phyloP scores from a whole-genome alignment of 2,797 vertebrate species.

The Craterocephalus amniculus region DNA sequence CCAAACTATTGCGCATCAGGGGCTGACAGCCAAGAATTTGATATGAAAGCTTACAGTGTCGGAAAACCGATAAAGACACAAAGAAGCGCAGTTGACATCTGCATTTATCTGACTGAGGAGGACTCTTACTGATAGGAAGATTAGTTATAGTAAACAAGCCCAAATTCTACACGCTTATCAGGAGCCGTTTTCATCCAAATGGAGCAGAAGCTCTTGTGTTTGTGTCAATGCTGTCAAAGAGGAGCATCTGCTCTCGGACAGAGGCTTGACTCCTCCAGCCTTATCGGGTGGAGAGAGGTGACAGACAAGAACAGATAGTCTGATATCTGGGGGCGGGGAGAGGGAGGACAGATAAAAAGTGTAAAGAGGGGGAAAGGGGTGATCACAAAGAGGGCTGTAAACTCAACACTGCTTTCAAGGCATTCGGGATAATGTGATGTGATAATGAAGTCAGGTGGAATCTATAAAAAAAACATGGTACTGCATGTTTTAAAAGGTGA shows the following conservation, averaged over 20 bases:
- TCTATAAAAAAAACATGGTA: conserved; percentile 4
- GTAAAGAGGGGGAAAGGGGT: conserved; percentile 22
- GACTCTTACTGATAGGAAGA: conserved; percentile 27
- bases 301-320: conserved; percentile 69
- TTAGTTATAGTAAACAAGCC: conserved; percentile 47
- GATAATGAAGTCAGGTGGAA: conserved; percentile 13
- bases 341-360: conserved; percentile 16
- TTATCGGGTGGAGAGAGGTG: conserved; percentile 66
- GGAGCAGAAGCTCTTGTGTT: conserved; percentile 46
- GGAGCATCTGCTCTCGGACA: conserved; percentile 61
- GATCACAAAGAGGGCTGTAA: conserved; percentile 37
- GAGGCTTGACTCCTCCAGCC: conserved; percentile 56
- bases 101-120: conserved; percentile 33
- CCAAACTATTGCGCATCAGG: neutral
- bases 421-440: conserved; percentile 15
- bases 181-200: conserved; percentile 56
- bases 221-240: conserved; percentile 63
- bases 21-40: conserved; percentile 22
- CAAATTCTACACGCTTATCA: conserved; percentile 53
- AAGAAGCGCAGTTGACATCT: conserved; percentile 23
- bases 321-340: conserved; percentile 35
- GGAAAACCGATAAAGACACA: conserved; percentile 2
- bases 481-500: conserved; percentile 1
- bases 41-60: conserved; percentile 21
- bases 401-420: conserved; percentile 23